Conservation (phyloP, 2,113 vertebrate species). For the Scomber scombrus region DNA sequence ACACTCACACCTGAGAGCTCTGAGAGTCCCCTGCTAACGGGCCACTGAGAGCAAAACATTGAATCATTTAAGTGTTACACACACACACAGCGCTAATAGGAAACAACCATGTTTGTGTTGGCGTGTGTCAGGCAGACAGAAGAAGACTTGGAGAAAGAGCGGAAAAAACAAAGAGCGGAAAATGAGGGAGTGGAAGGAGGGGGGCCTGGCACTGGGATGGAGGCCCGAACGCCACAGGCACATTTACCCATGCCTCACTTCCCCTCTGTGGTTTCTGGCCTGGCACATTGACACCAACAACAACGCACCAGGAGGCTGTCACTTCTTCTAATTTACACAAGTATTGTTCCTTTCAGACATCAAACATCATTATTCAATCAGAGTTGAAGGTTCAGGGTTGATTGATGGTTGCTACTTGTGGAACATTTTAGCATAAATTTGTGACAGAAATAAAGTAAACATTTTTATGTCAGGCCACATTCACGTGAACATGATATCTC, state of each 20-base stretch:
- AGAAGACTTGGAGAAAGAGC: conserved; percentile 11
- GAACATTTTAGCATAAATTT: not conserved
- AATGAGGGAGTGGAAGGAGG: conserved; percentile 13
- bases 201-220: conserved; percentile 18
- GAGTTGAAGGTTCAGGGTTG: not conserved
- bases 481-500: too few relatives aligned
- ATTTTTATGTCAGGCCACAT: too few relatives aligned
- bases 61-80: conserved; percentile 19
- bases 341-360: not conserved
- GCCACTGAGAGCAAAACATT: conserved; percentile 9
- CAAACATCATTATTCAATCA: too few relatives aligned
- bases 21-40: not conserved
- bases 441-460: too few relatives aligned
- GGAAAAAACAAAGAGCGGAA: conserved; percentile 38
- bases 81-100: conserved; percentile 16
- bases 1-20: conserved; percentile 19
- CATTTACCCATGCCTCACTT: conserved; percentile 61
- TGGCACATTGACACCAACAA: conserved; percentile 53
- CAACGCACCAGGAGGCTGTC: conserved; percentile 28
- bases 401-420: not conserved
- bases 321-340: conserved; percentile 22
- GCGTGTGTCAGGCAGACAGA: conserved; percentile 6
- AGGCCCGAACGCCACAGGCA: conserved; percentile 29
- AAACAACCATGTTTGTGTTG: conserved; percentile 57
- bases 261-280: conserved; percentile 55